phyloP scores from a whole-genome alignment of 2,888 invertebrate species.

The Acanthosepion esculentum region DNA sequence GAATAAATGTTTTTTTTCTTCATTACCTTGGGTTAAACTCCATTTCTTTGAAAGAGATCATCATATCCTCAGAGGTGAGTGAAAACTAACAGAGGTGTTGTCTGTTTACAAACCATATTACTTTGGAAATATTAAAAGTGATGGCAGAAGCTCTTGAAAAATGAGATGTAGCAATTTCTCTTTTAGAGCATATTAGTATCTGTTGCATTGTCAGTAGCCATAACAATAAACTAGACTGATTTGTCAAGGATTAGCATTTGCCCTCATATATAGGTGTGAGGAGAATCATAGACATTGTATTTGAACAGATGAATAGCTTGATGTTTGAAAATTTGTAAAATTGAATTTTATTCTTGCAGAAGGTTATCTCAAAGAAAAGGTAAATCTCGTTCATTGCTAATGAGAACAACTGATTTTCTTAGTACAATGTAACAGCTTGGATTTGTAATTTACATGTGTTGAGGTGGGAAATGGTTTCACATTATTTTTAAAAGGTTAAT shows the following conservation, averaged over 20 bases:
- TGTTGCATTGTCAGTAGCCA: slow-evolving; percentile 17
- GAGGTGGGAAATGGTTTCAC: not conserved
- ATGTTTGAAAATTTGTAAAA: not conserved
- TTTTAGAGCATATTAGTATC: not conserved
- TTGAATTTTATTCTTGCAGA: not conserved
- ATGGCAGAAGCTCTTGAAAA: not conserved
- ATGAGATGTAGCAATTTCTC: not conserved
- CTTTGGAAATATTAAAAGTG: slow-evolving; percentile 33
- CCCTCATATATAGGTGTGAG: not conserved
- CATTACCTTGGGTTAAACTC: not conserved
- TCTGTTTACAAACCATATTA: not conserved
- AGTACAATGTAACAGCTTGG: not conserved
- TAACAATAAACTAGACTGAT: not conserved
- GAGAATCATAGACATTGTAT: not conserved
- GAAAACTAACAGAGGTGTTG: slow-evolving; percentile 16
- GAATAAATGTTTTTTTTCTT: not conserved
- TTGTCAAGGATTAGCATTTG: not conserved
- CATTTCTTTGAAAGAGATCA: not conserved
- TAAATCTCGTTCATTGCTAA: not conserved
- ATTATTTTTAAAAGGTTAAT: not conserved
- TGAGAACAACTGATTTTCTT: not conserved
- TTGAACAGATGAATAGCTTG: not conserved
- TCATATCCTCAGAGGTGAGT: not conserved
- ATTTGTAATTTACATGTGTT: not conserved
- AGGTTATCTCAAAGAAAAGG: not conserved